phyloP scores from a whole-genome alignment of 2,888 invertebrate species.

The Mythimna ferrago region DNA sequence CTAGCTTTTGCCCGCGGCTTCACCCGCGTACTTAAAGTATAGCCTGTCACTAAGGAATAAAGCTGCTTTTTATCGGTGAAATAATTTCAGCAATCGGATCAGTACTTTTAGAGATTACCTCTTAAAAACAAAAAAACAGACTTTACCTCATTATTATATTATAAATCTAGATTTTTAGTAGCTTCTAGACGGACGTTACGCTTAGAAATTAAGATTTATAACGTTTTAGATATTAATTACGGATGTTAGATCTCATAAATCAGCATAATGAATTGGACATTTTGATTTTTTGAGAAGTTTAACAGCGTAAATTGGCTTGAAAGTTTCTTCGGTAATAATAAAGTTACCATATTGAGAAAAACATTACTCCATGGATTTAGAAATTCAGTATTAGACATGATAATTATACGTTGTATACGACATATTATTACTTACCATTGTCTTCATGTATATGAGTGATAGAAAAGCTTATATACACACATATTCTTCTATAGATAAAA shows the following conservation, averaged over 20 bases:
- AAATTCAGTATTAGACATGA: neutral
- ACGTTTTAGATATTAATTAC: neutral
- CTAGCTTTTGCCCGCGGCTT: too few relatives aligned
- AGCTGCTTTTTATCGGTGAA: too few relatives aligned
- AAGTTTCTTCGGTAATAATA: neutral
- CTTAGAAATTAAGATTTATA: conserved; percentile 21
- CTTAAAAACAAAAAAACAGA: too few relatives aligned
- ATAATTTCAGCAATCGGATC: too few relatives aligned
- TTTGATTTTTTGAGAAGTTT: neutral
- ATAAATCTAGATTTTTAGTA: neutral
- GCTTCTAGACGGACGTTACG: neutral
- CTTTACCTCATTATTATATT: too few relatives aligned
- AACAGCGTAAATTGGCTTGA: neutral
- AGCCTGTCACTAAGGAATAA: too few relatives aligned
- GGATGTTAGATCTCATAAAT: neutral
- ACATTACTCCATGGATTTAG: neutral
- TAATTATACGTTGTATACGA: too few relatives aligned
- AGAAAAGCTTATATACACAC: neutral
- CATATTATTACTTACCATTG: neutral
- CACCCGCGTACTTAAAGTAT: too few relatives aligned
- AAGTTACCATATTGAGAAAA: neutral
- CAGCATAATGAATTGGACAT: neutral
- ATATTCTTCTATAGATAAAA: too few relatives aligned
- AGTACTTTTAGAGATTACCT: too few relatives aligned
- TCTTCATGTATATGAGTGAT: neutral